These are phyloP conservation scores for Salvelinus sp. DNA, from an alignment of 2,113 vertebrate species.

Conservation along the genomic window DNA sequence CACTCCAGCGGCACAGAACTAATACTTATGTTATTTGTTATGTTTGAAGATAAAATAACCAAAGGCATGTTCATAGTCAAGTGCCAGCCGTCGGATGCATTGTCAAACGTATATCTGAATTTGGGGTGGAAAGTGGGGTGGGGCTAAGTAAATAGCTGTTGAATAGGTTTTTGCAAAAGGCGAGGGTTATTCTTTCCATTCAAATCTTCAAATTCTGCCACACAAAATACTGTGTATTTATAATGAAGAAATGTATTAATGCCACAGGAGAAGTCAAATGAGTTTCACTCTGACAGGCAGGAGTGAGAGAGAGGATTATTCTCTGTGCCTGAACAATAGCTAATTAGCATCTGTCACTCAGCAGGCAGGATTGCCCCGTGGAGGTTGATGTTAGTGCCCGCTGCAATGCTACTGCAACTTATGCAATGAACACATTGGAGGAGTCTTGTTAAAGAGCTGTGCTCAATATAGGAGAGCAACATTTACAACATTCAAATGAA, in stretches of 20 bases:
- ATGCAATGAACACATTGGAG: constrained; percentile 23
- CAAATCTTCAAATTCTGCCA: constrained; percentile 7
- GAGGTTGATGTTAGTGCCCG: constrained; percentile 34
- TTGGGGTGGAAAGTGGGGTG: not conserved
- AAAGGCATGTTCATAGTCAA: constrained; percentile 1
- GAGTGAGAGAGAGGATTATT: constrained; percentile 18
- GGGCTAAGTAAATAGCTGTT: not conserved
- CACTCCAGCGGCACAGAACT: not conserved
- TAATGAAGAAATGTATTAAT: constrained; percentile 12
- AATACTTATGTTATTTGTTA: not conserved
- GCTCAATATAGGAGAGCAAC: constrained; percentile 19
- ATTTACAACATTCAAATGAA: constrained; percentile 7
- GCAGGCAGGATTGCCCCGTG: constrained; percentile 32
- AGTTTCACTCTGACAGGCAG: not conserved
- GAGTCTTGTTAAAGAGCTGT: constrained; percentile 33
- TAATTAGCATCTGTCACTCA: constrained; percentile 56
- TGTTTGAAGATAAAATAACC: not conserved
- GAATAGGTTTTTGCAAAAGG: not conserved
- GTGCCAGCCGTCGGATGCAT: not conserved
- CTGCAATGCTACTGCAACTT: constrained; percentile 42
- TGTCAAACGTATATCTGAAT: not conserved
- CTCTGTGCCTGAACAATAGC: constrained; percentile 26
- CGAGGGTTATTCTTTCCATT: not conserved
- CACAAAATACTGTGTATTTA: constrained; percentile 8
- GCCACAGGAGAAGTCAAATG: not conserved